Percentiles rank a stretch among this genome's conserved stretches.
phyloP scores from a whole-genome alignment of 2,113 vertebrate species.

The Trinectes maculatus region DNA sequence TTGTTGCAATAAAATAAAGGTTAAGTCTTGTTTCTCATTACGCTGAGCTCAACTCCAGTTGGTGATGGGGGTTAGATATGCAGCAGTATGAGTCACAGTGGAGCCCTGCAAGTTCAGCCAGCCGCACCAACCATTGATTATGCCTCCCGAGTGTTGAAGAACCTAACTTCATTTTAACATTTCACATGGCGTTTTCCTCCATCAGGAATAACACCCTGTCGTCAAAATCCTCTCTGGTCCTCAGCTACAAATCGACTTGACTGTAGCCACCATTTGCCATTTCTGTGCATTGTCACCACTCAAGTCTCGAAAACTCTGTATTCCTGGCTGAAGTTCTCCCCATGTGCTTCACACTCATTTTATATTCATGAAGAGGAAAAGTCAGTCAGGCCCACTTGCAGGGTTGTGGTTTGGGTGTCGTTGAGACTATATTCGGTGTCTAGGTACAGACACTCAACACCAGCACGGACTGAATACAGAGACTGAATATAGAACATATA shows the following conservation, averaged over 20 bases:
- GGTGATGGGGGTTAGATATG: conserved; percentile 29
- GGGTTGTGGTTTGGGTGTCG: conserved; percentile 11
- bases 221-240: conserved; percentile 10
- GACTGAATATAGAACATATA: neutral
- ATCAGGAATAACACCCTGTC: conserved; percentile 1
- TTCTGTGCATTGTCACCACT: neutral
- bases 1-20: conserved; percentile 22
- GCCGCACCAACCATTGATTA: conserved; percentile 50
- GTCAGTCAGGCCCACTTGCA: conserved; percentile 13
- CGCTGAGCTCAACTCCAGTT: conserved; percentile 35
- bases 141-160: conserved; percentile 38
- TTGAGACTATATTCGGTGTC: conserved; percentile 22
- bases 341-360: conserved; percentile 48
- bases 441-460: conserved; percentile 5
- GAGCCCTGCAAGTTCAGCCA: conserved; percentile 41
- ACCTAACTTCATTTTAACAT: conserved; percentile 40
- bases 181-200: conserved; percentile 36
- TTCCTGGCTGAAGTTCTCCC: conserved; percentile 28
- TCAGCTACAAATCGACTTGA: conserved; percentile 15
- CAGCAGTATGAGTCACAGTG: conserved; percentile 45
- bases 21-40: conserved; percentile 63
- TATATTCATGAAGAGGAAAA: conserved; percentile 59
- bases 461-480: neutral
- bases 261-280: neutral
- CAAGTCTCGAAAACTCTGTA: conserved; percentile 14